phyloP scores from a whole-genome alignment of 2,113 vertebrate genomes.

The Harpagus bidentatus region DNA sequence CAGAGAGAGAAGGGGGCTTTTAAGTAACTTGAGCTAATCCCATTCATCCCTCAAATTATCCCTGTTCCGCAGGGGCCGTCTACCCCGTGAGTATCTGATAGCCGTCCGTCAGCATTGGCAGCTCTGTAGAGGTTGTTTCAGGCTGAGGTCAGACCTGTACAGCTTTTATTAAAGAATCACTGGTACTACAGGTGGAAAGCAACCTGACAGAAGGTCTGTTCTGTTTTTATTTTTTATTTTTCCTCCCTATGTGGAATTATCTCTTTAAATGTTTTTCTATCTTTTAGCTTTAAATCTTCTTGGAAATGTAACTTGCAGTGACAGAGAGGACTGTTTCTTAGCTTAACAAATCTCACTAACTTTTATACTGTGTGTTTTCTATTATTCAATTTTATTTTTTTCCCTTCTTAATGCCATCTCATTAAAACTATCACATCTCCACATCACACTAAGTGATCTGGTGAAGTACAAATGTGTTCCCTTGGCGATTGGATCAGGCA shows the following conservation, averaged over 20 bases:
- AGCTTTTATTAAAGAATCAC: background rate
- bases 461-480: background rate
- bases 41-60: background rate
- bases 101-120: background rate
- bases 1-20: background rate
- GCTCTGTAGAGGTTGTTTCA: background rate
- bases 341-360: background rate
- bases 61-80: background rate
- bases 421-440: background rate
- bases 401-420: background rate
- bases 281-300: background rate
- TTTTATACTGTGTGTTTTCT: background rate
- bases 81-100: background rate
- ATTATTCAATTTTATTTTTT: background rate
- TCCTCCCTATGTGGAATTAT: background rate
- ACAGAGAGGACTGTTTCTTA: background rate
- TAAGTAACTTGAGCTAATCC: background rate
- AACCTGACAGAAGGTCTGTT: background rate
- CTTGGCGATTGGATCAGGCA: background rate
- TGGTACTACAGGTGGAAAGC: background rate
- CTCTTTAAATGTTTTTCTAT: background rate
- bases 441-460: background rate
- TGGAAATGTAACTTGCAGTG: background rate
- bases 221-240: background rate
- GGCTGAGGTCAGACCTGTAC: background rate